Evolutionary conservation across 1,140 invertebrate genomes (phyloP).

Genomic region (Brachystomella parvula): DNA sequence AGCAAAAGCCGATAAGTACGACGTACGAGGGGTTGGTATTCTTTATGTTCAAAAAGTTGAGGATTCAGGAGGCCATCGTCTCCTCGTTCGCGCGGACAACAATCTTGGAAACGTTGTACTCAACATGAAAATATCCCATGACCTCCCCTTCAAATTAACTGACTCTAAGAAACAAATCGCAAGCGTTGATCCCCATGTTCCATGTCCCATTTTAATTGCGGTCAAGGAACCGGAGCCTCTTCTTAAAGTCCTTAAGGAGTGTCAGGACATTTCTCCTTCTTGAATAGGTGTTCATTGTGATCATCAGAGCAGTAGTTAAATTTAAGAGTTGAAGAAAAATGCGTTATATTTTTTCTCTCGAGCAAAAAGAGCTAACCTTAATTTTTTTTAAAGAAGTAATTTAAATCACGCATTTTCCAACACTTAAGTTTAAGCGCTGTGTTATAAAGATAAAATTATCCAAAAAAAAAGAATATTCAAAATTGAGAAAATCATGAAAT

Average conservation of each 20-base stretch:
- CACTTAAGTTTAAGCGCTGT: too few species aligned
- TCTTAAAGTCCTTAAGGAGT: conserved; percentile 17
- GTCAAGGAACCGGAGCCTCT: conserved; percentile 38
- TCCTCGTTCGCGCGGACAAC: background rate
- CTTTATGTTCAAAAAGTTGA: background rate
- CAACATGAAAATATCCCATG: background rate
- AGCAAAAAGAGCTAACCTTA: background rate
- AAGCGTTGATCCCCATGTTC: conserved; percentile 18
- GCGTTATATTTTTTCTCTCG: background rate
- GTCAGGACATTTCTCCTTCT: background rate
- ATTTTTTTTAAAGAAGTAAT: background rate
- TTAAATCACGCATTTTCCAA: too few species aligned
- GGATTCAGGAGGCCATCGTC: background rate
- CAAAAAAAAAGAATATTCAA: too few species aligned
- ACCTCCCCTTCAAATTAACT: background rate
- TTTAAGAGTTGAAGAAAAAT: background rate
- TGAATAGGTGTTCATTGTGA: background rate
- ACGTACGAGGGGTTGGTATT: background rate
- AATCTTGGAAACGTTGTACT: background rate
- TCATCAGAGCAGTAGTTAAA: too few species aligned
- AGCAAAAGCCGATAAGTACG: background rate
- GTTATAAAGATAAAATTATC: too few species aligned
- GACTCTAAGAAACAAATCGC: conserved; percentile 2
- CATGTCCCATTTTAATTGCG: conserved; percentile 18
- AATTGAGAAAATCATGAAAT: too few species aligned